Base-by-base conservation (phyloP, 2,113 vertebrate species). In the Xiphophorus maculatus region DNA sequence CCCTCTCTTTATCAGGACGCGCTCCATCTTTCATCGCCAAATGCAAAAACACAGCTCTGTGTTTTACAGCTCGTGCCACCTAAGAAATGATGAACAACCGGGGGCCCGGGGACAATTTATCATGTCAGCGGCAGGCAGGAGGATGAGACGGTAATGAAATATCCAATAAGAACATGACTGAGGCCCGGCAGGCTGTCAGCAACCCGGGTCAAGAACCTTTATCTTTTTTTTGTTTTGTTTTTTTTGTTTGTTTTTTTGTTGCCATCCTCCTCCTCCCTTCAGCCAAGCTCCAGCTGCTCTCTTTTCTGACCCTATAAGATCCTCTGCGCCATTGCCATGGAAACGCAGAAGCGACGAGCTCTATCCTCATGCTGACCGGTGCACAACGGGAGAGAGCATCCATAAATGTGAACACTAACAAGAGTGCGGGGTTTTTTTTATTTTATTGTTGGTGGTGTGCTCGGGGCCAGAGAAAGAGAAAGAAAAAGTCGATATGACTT, bases 311-410 rank as follows among this genome's bases (percentile, higher is more conserved):
- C 96, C 96, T 95, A 94, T 78, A 89, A 58, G 82, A 80, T 84
- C 65, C 90, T 91, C 89, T 86, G 80, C 83, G 87, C 83, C 9
- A 95, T 97, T 96, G 94, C 95, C 94, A 96, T 97, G 95, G 97
- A 91, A 97, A 97, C 96, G 86, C 72, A 80, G 78, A 85, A 77
- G 82, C 82, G 93, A 90, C 75, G 69, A 93, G 92, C 91, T 93
- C 71, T 64, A 84, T 89, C 92, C 93, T 94, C 91, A 82, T 81
- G 84, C 88, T 90, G 94, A 92, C 90, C 82, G 84, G 94, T 92
- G 88, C 88, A 87, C 35, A 12, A 11, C 76, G 93, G 63, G 1
- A 37, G 80, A 71, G 75, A 42, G 35, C 70, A 79, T 2, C 60
- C 33, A 61, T 74, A 80, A 85, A 85, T 76, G 72, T 2, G 28